Conservation (phyloP, 2,797 vertebrate species). For the Acrocephalus scirpaceus region DNA sequence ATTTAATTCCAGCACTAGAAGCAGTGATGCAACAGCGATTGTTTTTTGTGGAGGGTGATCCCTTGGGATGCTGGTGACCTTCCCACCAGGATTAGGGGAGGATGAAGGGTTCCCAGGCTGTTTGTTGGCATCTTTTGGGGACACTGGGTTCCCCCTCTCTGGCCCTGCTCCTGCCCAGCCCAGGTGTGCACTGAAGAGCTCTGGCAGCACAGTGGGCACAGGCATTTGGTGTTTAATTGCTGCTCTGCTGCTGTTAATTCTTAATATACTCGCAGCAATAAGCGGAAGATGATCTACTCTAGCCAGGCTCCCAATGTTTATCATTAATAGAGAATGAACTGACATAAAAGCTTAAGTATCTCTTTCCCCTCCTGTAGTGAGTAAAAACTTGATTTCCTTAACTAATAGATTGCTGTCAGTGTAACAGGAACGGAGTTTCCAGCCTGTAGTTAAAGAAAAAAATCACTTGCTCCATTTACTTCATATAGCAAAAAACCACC, state of each 20-base stretch:
- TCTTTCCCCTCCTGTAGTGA: neutral
- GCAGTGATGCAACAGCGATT: rapidly evolving
- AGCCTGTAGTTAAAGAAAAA: neutral
- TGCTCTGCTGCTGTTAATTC: neutral
- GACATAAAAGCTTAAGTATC: neutral
- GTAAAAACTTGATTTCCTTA: slow-evolving; percentile 41
- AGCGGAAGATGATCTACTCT: slow-evolving; percentile 6
- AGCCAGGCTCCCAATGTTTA: neutral
- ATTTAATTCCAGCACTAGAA: neutral
- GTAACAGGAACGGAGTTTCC: neutral
- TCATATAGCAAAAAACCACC: neutral
- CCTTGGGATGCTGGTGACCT: neutral
- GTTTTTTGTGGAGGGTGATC: neutral
- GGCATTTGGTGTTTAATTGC: neutral
- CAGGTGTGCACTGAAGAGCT: neutral
- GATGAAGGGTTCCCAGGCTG: neutral
- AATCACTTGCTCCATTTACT: neutral
- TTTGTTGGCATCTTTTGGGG: neutral
- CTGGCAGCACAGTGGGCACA: neutral
- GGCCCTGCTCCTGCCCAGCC: neutral
- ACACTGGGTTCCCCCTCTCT: neutral
- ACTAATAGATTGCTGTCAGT: slow-evolving; percentile 7
- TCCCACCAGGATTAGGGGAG: neutral
- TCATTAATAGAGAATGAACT: slow-evolving; percentile 12
- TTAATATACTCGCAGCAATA: neutral